phyloP scores from a whole-genome alignment of 2,888 invertebrate genomes.

The Gandaritis pyraliata region DNA sequence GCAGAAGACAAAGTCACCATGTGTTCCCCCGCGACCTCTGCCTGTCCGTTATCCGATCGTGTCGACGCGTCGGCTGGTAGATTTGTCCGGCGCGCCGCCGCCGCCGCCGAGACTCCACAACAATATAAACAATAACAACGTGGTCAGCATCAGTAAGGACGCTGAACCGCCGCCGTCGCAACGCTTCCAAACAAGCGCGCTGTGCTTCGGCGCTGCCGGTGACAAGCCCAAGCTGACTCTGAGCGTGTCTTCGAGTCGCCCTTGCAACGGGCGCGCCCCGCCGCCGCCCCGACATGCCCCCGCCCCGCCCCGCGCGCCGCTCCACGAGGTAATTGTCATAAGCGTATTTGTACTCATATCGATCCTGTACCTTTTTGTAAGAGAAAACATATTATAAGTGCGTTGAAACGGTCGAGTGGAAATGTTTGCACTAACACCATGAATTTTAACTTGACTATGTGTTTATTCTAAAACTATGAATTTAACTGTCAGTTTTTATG shows the following conservation, averaged over 20 bases:
- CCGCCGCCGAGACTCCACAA: slow-evolving; percentile 65
- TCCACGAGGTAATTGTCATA: slow-evolving; percentile 77
- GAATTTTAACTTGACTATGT: slow-evolving; percentile 34
- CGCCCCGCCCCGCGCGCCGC: slow-evolving; percentile 50
- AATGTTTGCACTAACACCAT: slow-evolving; percentile 68
- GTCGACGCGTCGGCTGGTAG: slow-evolving; percentile 75
- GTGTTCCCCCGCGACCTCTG: slow-evolving; percentile 74
- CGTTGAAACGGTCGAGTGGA: slow-evolving; percentile 57
- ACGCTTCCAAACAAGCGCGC: slow-evolving; percentile 76
- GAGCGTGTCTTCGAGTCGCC: slow-evolving; percentile 59
- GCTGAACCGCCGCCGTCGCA: slow-evolving; percentile 52
- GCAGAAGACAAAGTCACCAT: slow-evolving; percentile 75
- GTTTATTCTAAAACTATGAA: slow-evolving; percentile 36
- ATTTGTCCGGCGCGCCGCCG: slow-evolving; percentile 73
- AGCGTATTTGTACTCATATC: slow-evolving; percentile 73
- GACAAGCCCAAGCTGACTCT: slow-evolving; percentile 74
- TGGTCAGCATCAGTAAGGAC: slow-evolving; percentile 74
- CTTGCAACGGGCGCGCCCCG: slow-evolving; percentile 43
- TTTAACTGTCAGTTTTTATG: slow-evolving; percentile 54
- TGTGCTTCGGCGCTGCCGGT: slow-evolving; percentile 70
- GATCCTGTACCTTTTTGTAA: slow-evolving; percentile 64
- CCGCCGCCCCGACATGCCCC: slow-evolving; percentile 45
- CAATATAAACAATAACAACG: slow-evolving; percentile 41
- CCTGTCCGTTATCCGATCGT: slow-evolving; percentile 76
- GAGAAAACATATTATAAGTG: slow-evolving; percentile 56